Base-by-base conservation (phyloP, 2,797 vertebrate genomes). In the Gambusia yucatana region DNA sequence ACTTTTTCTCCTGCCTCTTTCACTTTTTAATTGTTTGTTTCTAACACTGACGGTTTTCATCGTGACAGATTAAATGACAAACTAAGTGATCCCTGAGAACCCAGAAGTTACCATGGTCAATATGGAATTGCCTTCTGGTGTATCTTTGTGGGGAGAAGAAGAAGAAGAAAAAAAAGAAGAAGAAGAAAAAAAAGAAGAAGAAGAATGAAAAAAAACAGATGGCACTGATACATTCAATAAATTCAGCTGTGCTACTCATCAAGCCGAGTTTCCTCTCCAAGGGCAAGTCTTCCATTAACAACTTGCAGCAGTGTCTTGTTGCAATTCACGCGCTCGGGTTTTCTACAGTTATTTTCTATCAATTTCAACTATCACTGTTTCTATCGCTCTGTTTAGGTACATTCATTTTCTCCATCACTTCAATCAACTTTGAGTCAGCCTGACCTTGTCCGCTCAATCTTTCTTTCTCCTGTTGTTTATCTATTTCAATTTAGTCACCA, bases 221-320 rank as follows among this genome's bases (percentile, higher is more conserved):
- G 94, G 94, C 82, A 1, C 61, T 41, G 84, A 84, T 84, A 86
- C 88, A 94, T 88, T 86, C 87, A 85, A 30, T 85, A 81, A 82
- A 70, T 90, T 91, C 67, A 48, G 72, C 88, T 84, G 78, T 90
- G 85, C 89, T 89, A 85, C 89, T 93, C 90, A 87, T 94, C 91
- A 88, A 89, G 93, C 88, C 82, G 78, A 92, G 79, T 89, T 90
- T 86, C 84, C 78, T 87, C 84, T 91, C 83, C 74, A 77, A 65
- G 82, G 82, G 78, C 85, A 70, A 44, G 63, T 82, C 77, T 78
- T 93, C 82, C 84, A 86, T 92, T 88, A 87, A 72, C 44, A 77
- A 83, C 80, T 77, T 77, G 73, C 79, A 72, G 77, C 67, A 73
- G 70, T 76, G 39, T 86, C 74, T 70, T 78, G 59, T 14, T 72